Base-by-base conservation (phyloP, 2,888 invertebrate genomes). In the Hemicrepidius hirtus region DNA sequence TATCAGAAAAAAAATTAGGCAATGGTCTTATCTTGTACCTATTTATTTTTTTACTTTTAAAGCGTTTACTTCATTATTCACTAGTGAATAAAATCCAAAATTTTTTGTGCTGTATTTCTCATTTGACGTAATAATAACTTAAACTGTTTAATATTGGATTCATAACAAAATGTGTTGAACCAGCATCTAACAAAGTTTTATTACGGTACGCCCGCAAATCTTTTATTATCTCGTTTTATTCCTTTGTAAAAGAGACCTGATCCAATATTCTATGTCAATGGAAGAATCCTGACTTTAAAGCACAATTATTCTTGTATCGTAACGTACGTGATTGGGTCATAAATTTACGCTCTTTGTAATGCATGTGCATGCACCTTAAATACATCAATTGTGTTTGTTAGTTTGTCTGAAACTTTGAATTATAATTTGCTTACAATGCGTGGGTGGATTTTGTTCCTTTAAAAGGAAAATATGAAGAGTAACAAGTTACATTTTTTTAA, bases 121-220 rank as follows among this genome's bases (percentile, higher is more conserved):
- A 24, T n/a, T n/a, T n/a, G n/a, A n/a, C n/a, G n/a, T n/a, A n/a
- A 24, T 49, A 49, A 49, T 49, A 49, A 49, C 49, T 10, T 10
- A 12, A n/a, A 12, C 49, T 24, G 28, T 53, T 53, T 53, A 53
- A 53, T 28, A 53, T 12, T 28, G 53, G 28, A 24, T 28, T 53
- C 53, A 28, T 53, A 24, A 53, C 32, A 53, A 53, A 44, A 53
- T n/a, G 53, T 53, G 53, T 53, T 53, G 53, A 53, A 53, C 53
- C 53, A 46, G 46, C 46, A 53, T 28, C n/a, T 53, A 53, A 5
- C 24, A 2, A 53, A 53, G 28, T 53, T 53, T 28, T 28, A 21
- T 12, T 53, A 44, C 53, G 24, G 53, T 12, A 32, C 53, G 6
- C 28, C 53, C 53, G 53, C 53, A 53, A 53, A 20, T 53, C 28